phyloP scores from a whole-genome alignment of 2,113 vertebrate species.

The Terrapene triunguis region DNA sequence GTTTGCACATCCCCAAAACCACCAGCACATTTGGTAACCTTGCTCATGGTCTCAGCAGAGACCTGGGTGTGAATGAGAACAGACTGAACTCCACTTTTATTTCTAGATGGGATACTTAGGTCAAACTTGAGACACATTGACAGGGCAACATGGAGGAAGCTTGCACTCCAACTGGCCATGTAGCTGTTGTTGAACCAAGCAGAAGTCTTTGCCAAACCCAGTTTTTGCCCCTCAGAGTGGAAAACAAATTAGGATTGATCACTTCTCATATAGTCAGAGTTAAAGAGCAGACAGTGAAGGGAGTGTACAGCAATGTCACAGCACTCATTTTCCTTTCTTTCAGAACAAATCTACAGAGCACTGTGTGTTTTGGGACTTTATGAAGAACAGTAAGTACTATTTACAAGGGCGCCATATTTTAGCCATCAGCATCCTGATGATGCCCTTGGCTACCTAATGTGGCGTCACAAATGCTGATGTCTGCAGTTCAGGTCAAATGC shows the following conservation, averaged over 20 bases:
- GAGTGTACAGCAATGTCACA: not conserved
- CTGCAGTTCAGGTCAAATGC: not conserved
- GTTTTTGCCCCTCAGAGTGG: not conserved
- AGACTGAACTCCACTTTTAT: not conserved
- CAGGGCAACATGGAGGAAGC: not conserved
- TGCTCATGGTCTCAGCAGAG: not conserved
- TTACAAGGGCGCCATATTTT: fast-evolving
- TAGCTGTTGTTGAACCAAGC: not conserved
- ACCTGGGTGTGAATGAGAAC: not conserved
- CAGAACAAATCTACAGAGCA: conserved; percentile 77
- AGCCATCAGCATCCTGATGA: not conserved
- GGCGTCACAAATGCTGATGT: not conserved
- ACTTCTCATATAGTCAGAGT: not conserved
- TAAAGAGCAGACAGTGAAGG: fast-evolving
- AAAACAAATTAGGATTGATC: not conserved
- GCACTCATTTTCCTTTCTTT: conserved; percentile 40
- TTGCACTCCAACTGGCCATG: not conserved
- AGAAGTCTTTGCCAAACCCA: not conserved
- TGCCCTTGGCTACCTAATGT: not conserved
- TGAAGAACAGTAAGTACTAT: conserved; percentile 82
- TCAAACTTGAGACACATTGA: not conserved
- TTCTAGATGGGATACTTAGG: not conserved
- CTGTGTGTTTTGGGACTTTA: conserved; percentile 91
- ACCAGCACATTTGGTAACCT: not conserved
- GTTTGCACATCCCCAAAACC: not conserved